A percentile compares a stretch with the other conserved stretches of the same genome.
Evolutionary conservation across 92 coral and sea anemone genomes (phyloP).

Genomic region (Phenganax marumi): DNA sequence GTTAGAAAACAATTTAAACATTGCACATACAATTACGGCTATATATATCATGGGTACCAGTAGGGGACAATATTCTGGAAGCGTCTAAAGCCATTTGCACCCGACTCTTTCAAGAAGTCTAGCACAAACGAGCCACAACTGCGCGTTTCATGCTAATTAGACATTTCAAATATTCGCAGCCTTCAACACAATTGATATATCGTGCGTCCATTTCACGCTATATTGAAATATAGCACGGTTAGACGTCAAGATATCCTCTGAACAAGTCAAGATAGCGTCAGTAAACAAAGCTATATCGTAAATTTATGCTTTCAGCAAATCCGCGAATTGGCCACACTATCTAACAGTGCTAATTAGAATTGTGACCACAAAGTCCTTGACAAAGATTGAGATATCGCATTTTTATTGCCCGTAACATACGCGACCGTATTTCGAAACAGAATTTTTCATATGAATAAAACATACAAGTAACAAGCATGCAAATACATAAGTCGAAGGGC

Average conservation of each 20-base stretch:
- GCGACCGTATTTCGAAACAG: not conserved
- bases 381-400: conserved; percentile 5
- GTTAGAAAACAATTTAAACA: not conserved
- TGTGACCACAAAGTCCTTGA: conserved; percentile 20
- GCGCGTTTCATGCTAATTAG: conserved; percentile 18
- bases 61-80: conserved; percentile 14
- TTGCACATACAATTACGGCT: conserved; percentile 9
- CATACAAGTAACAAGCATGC: too few species aligned
- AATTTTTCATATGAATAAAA: not conserved
- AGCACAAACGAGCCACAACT: not conserved
- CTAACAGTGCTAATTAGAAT: not conserved
- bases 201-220: conserved; percentile 18
- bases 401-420: not conserved
- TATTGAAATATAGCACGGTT: not conserved
- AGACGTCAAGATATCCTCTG: too few species aligned
- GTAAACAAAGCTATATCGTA: not conserved
- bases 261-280: not conserved
- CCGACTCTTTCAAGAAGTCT: not conserved
- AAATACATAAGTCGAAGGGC: too few species aligned
- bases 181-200: conserved; percentile 13
- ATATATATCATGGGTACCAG: conserved; percentile 1
- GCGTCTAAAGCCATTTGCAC: not conserved
- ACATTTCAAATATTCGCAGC: not conserved
- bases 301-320: conserved; percentile 1
- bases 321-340: not conserved